Conservation (phyloP, 1,140 invertebrate species). For the Cotesia vestalis region DNA sequence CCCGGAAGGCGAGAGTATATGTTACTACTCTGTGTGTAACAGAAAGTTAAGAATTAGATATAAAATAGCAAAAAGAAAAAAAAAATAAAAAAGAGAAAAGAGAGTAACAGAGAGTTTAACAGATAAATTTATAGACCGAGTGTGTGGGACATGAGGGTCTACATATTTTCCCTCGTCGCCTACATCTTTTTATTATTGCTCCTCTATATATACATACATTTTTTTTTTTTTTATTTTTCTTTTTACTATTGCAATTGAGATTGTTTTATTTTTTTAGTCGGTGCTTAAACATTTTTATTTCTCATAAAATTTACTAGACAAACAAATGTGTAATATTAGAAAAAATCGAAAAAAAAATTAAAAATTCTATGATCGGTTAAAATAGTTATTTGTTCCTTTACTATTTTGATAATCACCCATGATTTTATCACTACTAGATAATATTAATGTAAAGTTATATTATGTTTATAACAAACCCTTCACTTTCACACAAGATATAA, state of each 20-base stretch:
- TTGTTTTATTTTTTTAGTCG: constrained; percentile 6
- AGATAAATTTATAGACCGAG: constrained; percentile 24
- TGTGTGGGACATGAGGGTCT: constrained; percentile 9
- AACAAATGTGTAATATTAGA: background rate
- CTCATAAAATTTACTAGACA: too few species aligned
- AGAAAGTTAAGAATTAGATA: background rate
- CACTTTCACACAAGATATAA: constrained; percentile 36
- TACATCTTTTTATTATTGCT: background rate
- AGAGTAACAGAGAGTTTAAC: background rate
- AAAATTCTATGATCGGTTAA: constrained; percentile 26
- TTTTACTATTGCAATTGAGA: background rate
- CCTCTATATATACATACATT: constrained; percentile 3
- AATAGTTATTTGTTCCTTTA: constrained; percentile 36
- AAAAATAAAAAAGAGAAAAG: background rate
- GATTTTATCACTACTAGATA: background rate
- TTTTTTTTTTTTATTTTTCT: background rate
- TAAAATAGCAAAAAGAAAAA: background rate
- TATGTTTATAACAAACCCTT: constrained; percentile 33
- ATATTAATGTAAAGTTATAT: constrained; percentile 14
- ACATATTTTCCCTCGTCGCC: background rate
- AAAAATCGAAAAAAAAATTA: background rate
- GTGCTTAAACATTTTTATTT: too few species aligned
- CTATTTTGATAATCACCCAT: background rate
- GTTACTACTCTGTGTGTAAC: too few species aligned
- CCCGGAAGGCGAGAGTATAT: background rate